phyloP scores from a whole-genome alignment of 2,113 vertebrate genomes.

The Ictidomys tridecemlineatus region DNA sequence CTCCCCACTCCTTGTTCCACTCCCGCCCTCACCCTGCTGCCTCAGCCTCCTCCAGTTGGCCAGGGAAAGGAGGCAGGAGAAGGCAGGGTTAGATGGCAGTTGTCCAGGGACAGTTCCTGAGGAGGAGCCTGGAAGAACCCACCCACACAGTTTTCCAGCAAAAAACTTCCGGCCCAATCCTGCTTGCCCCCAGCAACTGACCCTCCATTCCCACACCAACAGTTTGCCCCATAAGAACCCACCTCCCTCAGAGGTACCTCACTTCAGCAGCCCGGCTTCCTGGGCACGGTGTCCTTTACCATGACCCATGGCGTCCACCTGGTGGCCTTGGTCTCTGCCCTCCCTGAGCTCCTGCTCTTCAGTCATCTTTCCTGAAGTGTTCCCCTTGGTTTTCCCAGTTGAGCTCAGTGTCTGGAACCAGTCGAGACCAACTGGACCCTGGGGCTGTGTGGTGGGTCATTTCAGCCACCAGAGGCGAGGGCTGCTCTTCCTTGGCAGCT shows the following conservation, averaged over 20 bases:
- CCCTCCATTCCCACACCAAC: too few species aligned
- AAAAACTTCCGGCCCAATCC: background rate
- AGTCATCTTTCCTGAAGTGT: background rate
- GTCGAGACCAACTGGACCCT: background rate
- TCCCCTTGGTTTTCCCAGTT: background rate
- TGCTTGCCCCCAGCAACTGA: too few species aligned
- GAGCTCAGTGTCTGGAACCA: background rate
- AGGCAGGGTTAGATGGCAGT: background rate
- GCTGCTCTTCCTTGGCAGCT: background rate
- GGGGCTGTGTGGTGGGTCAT: too few species aligned
- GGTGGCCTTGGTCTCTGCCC: background rate
- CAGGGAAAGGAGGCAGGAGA: background rate
- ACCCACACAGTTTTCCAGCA: background rate
- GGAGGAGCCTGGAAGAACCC: background rate
- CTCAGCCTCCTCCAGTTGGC: background rate
- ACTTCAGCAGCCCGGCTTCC: background rate
- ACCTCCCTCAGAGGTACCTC: background rate
- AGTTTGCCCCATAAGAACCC: background rate
- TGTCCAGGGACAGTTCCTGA: background rate
- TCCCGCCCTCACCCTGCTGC: background rate
- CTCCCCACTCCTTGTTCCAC: background rate
- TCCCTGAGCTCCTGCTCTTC: background rate
- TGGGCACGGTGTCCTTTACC: background rate
- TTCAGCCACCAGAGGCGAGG: background rate
- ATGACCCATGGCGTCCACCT: accelerated